Percentiles rank a stretch among this genome's conserved stretches.
These are phyloP conservation scores for Vanessa cardui DNA, from an alignment of 2,888 invertebrate species.

Conservation along the genomic window DNA sequence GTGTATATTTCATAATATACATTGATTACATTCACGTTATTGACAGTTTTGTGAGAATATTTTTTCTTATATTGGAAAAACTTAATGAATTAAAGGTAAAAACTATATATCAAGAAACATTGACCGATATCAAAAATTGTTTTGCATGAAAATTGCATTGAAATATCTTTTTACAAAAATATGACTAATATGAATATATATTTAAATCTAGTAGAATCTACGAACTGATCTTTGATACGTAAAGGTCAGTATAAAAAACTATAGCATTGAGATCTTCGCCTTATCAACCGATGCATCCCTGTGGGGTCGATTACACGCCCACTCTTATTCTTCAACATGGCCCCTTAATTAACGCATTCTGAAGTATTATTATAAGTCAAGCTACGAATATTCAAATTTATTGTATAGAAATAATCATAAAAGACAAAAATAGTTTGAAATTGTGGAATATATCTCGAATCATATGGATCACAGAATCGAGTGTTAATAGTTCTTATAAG, in stretches of 20 bases:
- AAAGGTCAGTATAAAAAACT: neutral
- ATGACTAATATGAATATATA: too few species aligned
- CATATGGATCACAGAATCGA: too few species aligned
- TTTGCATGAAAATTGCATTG: too few species aligned
- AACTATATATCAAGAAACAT: too few species aligned
- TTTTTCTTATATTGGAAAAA: too few species aligned
- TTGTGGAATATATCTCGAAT: neutral
- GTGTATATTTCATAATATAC: neutral
- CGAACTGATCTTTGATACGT: neutral
- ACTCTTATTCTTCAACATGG: slow-evolving; percentile 52
- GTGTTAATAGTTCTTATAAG: too few species aligned
- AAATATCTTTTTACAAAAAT: too few species aligned
- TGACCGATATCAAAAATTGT: too few species aligned
- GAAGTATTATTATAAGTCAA: slow-evolving; percentile 12
- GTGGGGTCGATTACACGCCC: slow-evolving; percentile 55
- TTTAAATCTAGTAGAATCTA: too few species aligned
- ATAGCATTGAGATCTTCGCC: slow-evolving; percentile 10
- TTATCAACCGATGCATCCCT: slow-evolving; percentile 51
- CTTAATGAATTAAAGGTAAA: too few species aligned
- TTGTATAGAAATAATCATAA: neutral
- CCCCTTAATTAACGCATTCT: slow-evolving; percentile 48
- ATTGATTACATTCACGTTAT: neutral
- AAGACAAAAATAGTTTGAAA: neutral
- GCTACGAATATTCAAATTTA: neutral
- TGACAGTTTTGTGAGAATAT: too few species aligned